Evolutionary conservation across 2,888 invertebrate species (phyloP).

Genomic region (Ommatoiulus sabulosus): DNA sequence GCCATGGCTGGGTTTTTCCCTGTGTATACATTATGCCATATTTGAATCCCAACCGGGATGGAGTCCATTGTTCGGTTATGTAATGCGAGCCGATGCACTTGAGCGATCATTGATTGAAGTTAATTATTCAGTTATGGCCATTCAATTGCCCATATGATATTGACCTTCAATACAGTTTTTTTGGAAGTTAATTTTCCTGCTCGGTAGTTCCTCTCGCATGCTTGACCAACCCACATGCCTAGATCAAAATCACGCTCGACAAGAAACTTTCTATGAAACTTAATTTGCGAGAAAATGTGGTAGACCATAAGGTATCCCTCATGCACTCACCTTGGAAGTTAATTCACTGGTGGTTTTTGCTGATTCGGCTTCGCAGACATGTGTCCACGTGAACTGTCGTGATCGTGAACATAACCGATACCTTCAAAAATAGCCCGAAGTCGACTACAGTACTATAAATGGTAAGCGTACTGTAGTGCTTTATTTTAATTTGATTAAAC

Average conservation of each 20-base stretch:
- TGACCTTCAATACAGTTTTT: conserved; percentile 37
- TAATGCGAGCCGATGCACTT: conserved; percentile 49
- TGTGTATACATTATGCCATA: conserved; percentile 19
- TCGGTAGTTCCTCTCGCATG: background rate
- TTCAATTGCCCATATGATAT: conserved; percentile 45
- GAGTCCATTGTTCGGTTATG: conserved; percentile 3
- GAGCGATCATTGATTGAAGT: conserved; percentile 39
- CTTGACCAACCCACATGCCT: background rate
- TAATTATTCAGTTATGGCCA: conserved; percentile 48
- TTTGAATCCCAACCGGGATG: background rate
- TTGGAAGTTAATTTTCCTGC: conserved; percentile 21
- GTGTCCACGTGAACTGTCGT: too few species aligned
- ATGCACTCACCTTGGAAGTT: too few species aligned
- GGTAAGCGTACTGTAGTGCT: too few species aligned
- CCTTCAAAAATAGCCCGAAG: too few species aligned
- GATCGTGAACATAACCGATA: too few species aligned
- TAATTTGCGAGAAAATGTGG: background rate
- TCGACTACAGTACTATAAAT: too few species aligned
- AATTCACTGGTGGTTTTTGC: background rate
- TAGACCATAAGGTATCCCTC: background rate
- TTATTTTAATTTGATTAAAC: too few species aligned
- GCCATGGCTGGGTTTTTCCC: conserved; percentile 40
- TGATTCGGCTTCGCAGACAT: too few species aligned
- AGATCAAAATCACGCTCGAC: background rate
- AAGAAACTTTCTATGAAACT: background rate